Base-by-base conservation (phyloP, 2,888 invertebrate genomes). In the Zaprionus lineosus region DNA sequence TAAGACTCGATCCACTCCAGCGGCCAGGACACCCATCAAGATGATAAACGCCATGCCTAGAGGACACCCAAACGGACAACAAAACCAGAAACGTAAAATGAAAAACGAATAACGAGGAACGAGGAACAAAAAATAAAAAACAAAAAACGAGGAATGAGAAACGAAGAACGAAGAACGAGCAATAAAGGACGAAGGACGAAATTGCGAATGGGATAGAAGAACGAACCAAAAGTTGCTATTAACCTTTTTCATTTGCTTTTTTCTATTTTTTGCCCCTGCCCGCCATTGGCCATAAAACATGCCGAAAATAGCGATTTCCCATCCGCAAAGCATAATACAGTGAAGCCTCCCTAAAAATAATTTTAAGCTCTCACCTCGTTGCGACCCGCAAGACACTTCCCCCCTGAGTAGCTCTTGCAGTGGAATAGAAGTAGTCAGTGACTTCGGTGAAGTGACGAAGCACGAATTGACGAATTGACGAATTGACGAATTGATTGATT, bases 231-330 rank as follows among this genome's bases (percentile, higher is more conserved):
- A 64, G 65, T 69, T 62, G 62, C 73, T 48, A 77, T 84, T 84
- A 83, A 79, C 78, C 75, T 84, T 84, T 81, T 75, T 51, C 39
- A 21, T 50, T 55, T 48, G 36, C 33, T 41, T 33, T 33, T 47
- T 60, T 55, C 48, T 61, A 65, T 59, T 59, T 60, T 63, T 44
- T 28, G 43, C 28, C 52, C 31, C 33, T 18, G 29, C 43, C 33
- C 53, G 41, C 46, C 40, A 61, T 65, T 56, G 46, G 46, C 55
- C 62, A 78, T 82, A 82, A 78, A 73, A 73, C 73, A 84, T 78
- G 78, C 73, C 83, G 75, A 68, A 75, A 75, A 81, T 78, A 75
- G 83, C 65, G 68, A 70, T 61, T 56, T 53, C 48, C 37, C 15
- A 3, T 21, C n/a, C n/a, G n/a, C n/a, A 4, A 8, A 24, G n/a